Percentiles rank a stretch among this genome's conserved stretches.
phyloP scores from a whole-genome alignment of 64 coral and sea anemone genomes.

The Pocillopora verrucosa region DNA sequence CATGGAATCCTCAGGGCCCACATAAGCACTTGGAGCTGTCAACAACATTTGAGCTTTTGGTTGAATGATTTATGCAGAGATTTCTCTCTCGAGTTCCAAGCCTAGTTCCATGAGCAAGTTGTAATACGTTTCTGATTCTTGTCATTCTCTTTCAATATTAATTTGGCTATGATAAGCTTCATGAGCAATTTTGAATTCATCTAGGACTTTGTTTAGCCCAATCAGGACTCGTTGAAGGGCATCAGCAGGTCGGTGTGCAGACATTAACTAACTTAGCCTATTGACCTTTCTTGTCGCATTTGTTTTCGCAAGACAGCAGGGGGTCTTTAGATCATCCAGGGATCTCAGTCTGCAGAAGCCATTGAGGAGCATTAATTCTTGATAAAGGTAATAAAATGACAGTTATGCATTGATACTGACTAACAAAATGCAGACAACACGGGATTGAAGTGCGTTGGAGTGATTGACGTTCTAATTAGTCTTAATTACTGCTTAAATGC shows the following conservation, averaged over 20 bases:
- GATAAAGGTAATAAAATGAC: too few relatives aligned
- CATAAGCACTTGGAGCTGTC: neutral
- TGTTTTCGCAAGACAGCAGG: constrained; percentile 23
- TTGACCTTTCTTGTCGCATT: constrained; percentile 54
- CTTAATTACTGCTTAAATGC: too few relatives aligned
- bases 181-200: constrained; percentile 54
- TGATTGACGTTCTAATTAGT: too few relatives aligned
- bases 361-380: too few relatives aligned
- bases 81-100: constrained; percentile 53
- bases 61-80: constrained; percentile 21
- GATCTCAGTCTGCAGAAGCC: too few relatives aligned
- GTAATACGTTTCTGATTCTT: constrained; percentile 32
- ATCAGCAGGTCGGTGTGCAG: constrained; percentile 24
- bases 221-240: constrained; percentile 1
- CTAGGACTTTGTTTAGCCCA: constrained; percentile 41
- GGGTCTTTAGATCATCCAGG: too few relatives aligned
- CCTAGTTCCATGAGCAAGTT: constrained; percentile 39
- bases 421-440: too few relatives aligned
- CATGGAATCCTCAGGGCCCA: constrained; percentile 48
- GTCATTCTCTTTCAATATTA: constrained; percentile 35
- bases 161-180: constrained; percentile 64
- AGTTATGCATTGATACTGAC: too few relatives aligned
- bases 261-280: constrained; percentile 42
- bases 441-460: too few relatives aligned
- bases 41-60: neutral